phyloP scores from a whole-genome alignment of 2,113 vertebrate species.

The Ochotona curzoniae region DNA sequence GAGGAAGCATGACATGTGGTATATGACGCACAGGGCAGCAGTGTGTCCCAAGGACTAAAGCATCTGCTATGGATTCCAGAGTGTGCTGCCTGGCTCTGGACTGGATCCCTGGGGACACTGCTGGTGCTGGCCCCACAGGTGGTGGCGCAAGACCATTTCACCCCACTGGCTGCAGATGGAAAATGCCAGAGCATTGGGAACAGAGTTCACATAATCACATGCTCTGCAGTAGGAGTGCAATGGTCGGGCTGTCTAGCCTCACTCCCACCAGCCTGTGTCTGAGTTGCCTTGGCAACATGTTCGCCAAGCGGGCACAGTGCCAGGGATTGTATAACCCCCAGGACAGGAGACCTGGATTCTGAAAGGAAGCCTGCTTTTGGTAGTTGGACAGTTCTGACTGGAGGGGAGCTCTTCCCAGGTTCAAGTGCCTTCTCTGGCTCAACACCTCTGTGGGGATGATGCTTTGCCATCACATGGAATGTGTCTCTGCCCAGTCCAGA shows the following conservation, averaged over 20 bases:
- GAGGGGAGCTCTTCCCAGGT: background rate
- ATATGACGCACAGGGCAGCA: rapidly evolving
- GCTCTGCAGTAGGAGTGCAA: background rate
- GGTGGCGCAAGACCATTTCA: background rate
- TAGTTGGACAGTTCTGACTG: background rate
- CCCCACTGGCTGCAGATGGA: background rate
- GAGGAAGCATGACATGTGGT: background rate
- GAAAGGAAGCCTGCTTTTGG: background rate
- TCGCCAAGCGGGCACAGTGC: background rate
- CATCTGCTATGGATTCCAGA: background rate
- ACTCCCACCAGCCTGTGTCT: background rate
- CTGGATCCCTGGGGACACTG: background rate
- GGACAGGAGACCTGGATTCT: background rate
- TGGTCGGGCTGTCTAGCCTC: background rate
- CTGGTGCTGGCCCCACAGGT: background rate
- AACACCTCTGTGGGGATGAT: background rate
- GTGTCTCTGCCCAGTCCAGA: background rate
- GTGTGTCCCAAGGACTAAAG: background rate
- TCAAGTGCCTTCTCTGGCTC: background rate
- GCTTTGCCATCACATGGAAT: background rate
- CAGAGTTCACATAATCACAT: constrained; percentile 54
- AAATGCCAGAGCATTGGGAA: background rate
- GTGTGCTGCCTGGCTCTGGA: background rate
- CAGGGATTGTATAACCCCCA: background rate
- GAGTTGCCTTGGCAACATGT: constrained; percentile 13